phyloP scores from a whole-genome alignment of 2,888 invertebrate genomes.

The Drosophila limbata region DNA sequence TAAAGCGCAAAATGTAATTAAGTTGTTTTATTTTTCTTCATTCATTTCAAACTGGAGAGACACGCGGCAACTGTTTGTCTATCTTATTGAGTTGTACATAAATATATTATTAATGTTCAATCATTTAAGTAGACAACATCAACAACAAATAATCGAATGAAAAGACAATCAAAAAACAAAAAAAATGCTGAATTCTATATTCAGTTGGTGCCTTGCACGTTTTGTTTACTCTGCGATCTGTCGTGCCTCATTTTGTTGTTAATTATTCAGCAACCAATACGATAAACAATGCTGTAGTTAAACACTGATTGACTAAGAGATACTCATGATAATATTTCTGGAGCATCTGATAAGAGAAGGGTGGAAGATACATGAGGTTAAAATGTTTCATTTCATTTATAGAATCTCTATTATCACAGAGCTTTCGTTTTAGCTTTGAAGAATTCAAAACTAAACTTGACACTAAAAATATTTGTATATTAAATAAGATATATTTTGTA shows the following conservation, averaged over 20 bases:
- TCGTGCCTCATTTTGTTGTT: slow-evolving; percentile 54
- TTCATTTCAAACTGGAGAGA: slow-evolving; percentile 33
- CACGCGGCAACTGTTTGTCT: slow-evolving; percentile 41
- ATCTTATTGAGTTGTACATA: slow-evolving; percentile 44
- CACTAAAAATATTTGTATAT: too few species aligned
- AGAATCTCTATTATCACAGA: too few species aligned
- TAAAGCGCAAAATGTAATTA: slow-evolving; percentile 51
- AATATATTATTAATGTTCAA: slow-evolving; percentile 49
- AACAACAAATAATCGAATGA: slow-evolving; percentile 8
- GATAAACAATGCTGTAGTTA: background rate
- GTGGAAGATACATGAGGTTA: background rate
- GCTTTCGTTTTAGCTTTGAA: too few species aligned
- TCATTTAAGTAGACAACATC: slow-evolving; percentile 49
- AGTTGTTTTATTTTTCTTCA: slow-evolving; percentile 41
- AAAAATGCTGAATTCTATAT: slow-evolving; percentile 37
- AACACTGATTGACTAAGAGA: slow-evolving; percentile 7
- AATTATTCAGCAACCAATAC: slow-evolving; percentile 49
- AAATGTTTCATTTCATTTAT: background rate
- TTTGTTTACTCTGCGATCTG: slow-evolving; percentile 53
- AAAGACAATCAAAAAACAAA: slow-evolving; percentile 12
- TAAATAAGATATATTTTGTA: too few species aligned
- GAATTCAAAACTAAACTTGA: too few species aligned
- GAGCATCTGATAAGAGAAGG: background rate
- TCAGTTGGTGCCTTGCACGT: slow-evolving; percentile 31
- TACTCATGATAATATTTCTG: slow-evolving; percentile 9